Base-by-base conservation (phyloP, 2,113 vertebrate species). In the Vanacampus margaritifer region DNA sequence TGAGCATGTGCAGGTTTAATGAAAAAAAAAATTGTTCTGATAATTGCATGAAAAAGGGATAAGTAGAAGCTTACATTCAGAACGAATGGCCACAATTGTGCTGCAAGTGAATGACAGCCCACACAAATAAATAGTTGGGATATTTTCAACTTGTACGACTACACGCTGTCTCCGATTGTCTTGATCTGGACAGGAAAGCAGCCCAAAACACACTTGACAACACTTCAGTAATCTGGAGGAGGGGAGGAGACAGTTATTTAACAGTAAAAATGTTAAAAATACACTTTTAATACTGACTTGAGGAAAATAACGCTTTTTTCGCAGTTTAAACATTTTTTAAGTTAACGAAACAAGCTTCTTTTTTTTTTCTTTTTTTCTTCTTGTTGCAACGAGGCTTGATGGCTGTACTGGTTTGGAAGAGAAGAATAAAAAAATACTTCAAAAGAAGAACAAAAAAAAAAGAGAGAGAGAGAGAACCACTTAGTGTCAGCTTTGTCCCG, bases 281-380 rank as follows among this genome's bases (percentile, higher is more conserved):
- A 89, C 75, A 84, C 76, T 79, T 84, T 81, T 87, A 93, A 92
- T 89, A 92, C 90, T 91, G 89, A 90, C 84, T 88, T 65, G 68
- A 84, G 72, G 82, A 76, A 86, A 84, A 81, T 43, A 76, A 65
- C 62, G 69, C 50, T 24, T 50, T n/a, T 75, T 45, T 26, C 36
- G 57, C 43, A 9, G 41, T 74, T 32, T 74, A 36, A 46, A 17
- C 68, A 62, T 64, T 79, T 24, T 28, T 13, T n/a, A 74, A 61
- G 6, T 48, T 37, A 78, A 56, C 64, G 75, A 79, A 76, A 80
- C 41, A 67, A 73, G 68, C 50, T 66, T 57, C 16, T 6, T 14
- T 17, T 46, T 19, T 46, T 45, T 46, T 51, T 50, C 21, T 64
- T 79, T 76, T 77, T 86, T 84, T 78, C 79, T 84, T 71, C 67